These are phyloP conservation scores for Drosophila glabriapex DNA, from an alignment of 2,888 invertebrate species.

Conservation along the genomic window DNA sequence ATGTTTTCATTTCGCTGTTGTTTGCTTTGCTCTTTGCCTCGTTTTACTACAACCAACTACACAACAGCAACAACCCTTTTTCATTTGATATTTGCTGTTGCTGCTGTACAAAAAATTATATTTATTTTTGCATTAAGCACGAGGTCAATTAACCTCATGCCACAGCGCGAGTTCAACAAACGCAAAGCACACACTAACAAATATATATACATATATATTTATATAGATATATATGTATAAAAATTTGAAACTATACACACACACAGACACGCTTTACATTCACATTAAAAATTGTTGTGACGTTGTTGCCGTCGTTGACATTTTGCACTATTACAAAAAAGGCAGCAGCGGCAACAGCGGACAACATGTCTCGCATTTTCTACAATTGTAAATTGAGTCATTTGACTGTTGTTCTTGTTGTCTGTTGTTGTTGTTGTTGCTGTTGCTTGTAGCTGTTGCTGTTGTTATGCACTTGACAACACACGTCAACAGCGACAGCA, in stretches of 20 bases:
- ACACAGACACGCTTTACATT: conserved; percentile 55
- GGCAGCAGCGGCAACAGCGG: conserved; percentile 45
- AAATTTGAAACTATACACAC: conserved; percentile 33
- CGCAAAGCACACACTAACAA: conserved; percentile 65
- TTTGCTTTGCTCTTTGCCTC: conserved; percentile 70
- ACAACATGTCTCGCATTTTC: conserved; percentile 63
- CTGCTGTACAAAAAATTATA: conserved; percentile 63
- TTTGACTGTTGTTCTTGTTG: conserved; percentile 58
- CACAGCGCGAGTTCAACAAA: conserved; percentile 82
- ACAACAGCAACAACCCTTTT: conserved; percentile 55
- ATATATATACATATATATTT: conserved; percentile 4
- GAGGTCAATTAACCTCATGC: conserved; percentile 84
- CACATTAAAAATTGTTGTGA: conserved; percentile 70
- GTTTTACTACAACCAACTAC: conserved; percentile 62
- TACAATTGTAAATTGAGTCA: conserved; percentile 81
- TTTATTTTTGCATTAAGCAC: conserved; percentile 83
- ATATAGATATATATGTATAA: conserved; percentile 13
- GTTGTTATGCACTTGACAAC: conserved; percentile 78
- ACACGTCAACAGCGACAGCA: conserved; percentile 55
- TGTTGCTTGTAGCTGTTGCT: conserved; percentile 43
- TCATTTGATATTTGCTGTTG: conserved; percentile 47
- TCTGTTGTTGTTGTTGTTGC: conserved; percentile 28
- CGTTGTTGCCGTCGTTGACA: conserved; percentile 73
- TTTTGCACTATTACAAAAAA: conserved; percentile 72
- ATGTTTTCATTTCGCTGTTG: conserved; percentile 64